Evolutionary conservation across 2,113 vertebrate genomes (phyloP), one percentile per base, ranked within the genome.

Genomic region (Pseudolaguvia tuberculata): DNA sequence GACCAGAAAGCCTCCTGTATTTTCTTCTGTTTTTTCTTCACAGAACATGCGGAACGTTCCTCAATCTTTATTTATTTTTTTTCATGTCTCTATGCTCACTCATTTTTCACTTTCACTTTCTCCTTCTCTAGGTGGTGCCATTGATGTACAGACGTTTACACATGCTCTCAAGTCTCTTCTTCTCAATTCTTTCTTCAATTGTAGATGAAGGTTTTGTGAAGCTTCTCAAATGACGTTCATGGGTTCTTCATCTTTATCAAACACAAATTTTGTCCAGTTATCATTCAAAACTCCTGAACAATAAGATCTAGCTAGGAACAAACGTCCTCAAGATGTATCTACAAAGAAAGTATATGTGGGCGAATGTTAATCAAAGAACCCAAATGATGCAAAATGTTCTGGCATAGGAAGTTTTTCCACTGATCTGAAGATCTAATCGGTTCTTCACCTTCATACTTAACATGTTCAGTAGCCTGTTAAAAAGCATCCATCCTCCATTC

Each of bases 41-140:
- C 62, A 50, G 62, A 67, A 4, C 29, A 55, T 27, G 31, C 48
- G 17, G 45, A 51, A 25, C 42, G 6, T 31, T 29, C 63, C 45
- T 8, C 52, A 50, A 39, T 66, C 27, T 7, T 58, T 56, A 23
- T 35, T 25, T 14, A 4, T 35, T 35, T 35, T 35, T 35, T 35
- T n/a, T 47, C 21, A 47, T 45, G 13, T 29, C 12, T 35, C 13
- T 9, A 9, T 8, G 39, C 39, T 42, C 35, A 29, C 35, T 29
- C 21, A 17, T 29, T 15, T 73, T n/a, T n/a, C n/a, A n/a, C 20
- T 73, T 58, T 50, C 47, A 52, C 13, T 52, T 51, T 73, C 17
- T 55, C 42, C 62, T 59, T 74, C 21, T 21, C 7, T 17, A 47
- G 62, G 62, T 66, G 14, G 14, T 66, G 21, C 42, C 21, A 25